A percentile compares a stretch with the other conserved stretches of the same genome.
Evolutionary conservation across 1,140 invertebrate species (phyloP).

Genomic region (Archivesica marissinica): DNA sequence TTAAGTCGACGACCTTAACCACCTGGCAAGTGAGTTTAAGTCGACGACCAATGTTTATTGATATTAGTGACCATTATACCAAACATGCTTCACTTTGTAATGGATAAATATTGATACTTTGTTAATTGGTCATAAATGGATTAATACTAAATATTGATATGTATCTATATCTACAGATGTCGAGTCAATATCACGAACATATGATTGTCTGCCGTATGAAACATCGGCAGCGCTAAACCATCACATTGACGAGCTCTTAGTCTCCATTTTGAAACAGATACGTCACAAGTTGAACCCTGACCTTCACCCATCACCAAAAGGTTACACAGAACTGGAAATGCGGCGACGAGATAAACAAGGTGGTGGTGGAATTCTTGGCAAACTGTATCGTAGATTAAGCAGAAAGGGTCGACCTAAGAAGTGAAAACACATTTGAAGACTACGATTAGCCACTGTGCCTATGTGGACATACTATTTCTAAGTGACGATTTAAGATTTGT

Average conservation of each 20-base stretch:
- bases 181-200: constrained; percentile 22
- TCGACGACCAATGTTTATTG: too few relatives aligned
- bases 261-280: constrained; percentile 89
- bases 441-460: neutral
- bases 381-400: constrained; percentile 47
- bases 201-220: constrained; percentile 86
- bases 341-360: constrained; percentile 21
- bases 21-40: too few relatives aligned
- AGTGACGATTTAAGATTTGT: too few relatives aligned
- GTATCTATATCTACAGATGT: constrained; percentile 70
- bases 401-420: constrained; percentile 44
- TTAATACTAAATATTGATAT: too few relatives aligned
- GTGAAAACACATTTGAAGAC: too few relatives aligned
- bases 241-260: constrained; percentile 92
- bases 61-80: too few relatives aligned
- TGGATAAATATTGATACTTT: too few relatives aligned
- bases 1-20: too few relatives aligned
- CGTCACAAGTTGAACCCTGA: constrained; percentile 69
- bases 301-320: constrained; percentile 42
- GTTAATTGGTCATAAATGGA: too few relatives aligned
- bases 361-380: constrained; percentile 6
- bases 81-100: too few relatives aligned
- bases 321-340: constrained; percentile 18
- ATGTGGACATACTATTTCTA: too few relatives aligned
- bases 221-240: constrained; percentile 92